Evolutionary conservation across 2,888 invertebrate species (phyloP).

Genomic region (Eristalinus aeneus): DNA sequence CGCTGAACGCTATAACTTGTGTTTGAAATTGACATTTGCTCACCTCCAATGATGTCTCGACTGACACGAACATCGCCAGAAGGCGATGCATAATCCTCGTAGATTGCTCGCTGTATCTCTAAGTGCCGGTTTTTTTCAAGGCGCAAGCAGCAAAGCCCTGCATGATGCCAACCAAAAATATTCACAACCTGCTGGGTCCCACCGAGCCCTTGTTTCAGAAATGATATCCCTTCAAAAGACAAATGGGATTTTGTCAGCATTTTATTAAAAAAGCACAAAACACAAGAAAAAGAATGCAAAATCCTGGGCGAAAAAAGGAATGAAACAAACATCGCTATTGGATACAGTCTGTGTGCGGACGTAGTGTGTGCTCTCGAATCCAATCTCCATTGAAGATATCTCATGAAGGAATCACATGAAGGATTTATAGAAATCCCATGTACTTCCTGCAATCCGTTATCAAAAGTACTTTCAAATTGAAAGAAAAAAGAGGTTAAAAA

Average conservation of each 20-base stretch:
- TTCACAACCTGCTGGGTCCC: neutral
- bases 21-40: neutral
- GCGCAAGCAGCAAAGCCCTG: neutral
- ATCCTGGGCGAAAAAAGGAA: neutral
- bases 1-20: neutral
- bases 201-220: neutral
- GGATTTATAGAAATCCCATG: conserved; percentile 55
- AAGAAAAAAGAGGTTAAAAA: conserved; percentile 44
- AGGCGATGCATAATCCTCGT: neutral
- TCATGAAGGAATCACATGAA: conserved; percentile 51
- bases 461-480: conserved; percentile 56
- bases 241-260: neutral
- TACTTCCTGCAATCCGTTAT: conserved; percentile 56
- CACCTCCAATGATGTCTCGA: neutral
- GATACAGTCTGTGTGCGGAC: neutral
- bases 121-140: neutral
- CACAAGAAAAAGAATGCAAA: neutral
- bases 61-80: neutral
- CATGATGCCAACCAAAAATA: neutral
- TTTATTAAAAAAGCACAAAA: neutral
- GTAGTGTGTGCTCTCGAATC: conserved; percentile 38
- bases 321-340: conserved; percentile 28
- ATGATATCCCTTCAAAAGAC: neutral
- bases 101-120: neutral
- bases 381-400: conserved; percentile 56